Conservation (phyloP, 2,113 vertebrate species). For the Lamprotornis superbus region DNA sequence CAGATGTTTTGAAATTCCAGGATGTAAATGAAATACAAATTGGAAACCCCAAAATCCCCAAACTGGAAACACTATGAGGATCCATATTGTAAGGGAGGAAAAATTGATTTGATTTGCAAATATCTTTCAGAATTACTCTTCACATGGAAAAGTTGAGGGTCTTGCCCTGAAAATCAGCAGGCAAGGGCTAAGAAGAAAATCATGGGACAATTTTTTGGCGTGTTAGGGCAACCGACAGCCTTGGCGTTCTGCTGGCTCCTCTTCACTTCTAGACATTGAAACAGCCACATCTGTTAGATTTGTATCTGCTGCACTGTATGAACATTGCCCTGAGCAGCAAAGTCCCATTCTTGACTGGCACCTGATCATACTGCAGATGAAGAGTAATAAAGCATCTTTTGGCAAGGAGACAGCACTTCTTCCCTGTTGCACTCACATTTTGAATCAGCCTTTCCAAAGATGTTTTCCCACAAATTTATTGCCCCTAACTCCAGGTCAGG, state of each 20-base stretch:
- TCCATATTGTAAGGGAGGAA: neutral
- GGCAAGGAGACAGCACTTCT: neutral
- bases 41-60: neutral
- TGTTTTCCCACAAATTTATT: fast-evolving
- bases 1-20: neutral
- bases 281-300: constrained; percentile 13
- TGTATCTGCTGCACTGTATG: neutral
- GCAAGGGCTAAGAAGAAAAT: neutral
- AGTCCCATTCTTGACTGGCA: neutral
- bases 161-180: neutral
- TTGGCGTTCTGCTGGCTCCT: neutral
- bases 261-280: neutral
- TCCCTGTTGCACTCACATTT: neutral
- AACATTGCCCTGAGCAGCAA: neutral
- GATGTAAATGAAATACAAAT: neutral
- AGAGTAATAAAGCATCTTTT: neutral
- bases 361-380: neutral
- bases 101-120: neutral
- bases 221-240: neutral
- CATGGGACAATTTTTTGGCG: neutral
- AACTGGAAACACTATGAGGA: neutral
- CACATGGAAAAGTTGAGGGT: neutral
- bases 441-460: neutral
- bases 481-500: neutral
- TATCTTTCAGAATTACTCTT: neutral